These are phyloP conservation scores for Oncopodura yosiiana DNA, from an alignment of 1,140 invertebrate genomes.

Conservation along the genomic window DNA sequence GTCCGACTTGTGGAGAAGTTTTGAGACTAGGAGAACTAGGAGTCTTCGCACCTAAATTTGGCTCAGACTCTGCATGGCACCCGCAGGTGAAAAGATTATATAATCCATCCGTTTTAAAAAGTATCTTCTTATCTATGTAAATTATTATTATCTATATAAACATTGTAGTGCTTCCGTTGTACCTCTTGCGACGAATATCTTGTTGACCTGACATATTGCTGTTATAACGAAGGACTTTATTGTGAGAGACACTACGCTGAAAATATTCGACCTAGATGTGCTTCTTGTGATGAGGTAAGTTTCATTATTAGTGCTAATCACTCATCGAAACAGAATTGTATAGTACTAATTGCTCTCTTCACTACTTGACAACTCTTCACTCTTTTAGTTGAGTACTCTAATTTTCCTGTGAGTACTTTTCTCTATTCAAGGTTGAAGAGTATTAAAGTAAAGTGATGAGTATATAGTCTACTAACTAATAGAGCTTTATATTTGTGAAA, in stretches of 20 bases:
- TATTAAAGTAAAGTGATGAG: no score
- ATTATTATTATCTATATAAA: not conserved
- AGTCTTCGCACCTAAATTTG: slow-evolving; percentile 61
- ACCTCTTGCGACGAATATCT: slow-evolving; percentile 71
- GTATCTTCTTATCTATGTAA: not conserved
- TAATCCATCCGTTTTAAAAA: no score
- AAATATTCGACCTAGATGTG: slow-evolving; percentile 78
- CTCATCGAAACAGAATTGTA: no score
- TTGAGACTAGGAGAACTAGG: slow-evolving; percentile 55
- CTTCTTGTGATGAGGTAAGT: slow-evolving; percentile 91
- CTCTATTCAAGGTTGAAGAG: no score
- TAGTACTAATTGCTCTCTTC: no score
- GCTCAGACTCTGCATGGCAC: slow-evolving; percentile 33
- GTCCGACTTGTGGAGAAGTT: slow-evolving; percentile 52
- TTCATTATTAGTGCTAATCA: no score
- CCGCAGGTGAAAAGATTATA: slow-evolving; percentile 4
- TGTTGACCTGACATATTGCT: slow-evolving; percentile 79
- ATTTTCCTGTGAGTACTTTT: no score
- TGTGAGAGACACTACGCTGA: slow-evolving; percentile 92
- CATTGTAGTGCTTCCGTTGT: slow-evolving; percentile 68
- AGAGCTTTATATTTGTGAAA: no score
- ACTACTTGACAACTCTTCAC: no score
- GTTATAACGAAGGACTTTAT: slow-evolving; percentile 71
- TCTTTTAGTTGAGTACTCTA: no score
- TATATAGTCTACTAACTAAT: no score